phyloP scores from a whole-genome alignment of 2,797 vertebrate genomes.

The Zalophus californianus region DNA sequence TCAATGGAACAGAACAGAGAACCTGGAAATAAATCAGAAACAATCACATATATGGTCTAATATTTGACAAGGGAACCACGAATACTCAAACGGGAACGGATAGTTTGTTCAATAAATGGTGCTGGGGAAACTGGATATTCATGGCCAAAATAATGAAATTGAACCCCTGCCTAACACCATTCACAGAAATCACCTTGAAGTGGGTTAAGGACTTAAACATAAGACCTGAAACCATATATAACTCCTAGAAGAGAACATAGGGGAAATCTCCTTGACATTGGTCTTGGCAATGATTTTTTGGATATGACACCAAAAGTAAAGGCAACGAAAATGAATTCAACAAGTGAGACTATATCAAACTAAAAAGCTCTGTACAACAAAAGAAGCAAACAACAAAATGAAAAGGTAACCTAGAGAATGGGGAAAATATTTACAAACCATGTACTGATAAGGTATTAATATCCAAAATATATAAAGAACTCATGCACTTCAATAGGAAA shows the following conservation, averaged over 20 bases:
- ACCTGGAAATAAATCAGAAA: neutral
- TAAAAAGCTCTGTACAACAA: neutral
- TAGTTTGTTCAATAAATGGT: neutral
- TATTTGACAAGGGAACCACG: neutral
- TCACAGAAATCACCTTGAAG: neutral
- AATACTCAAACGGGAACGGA: neutral
- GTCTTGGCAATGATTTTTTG: neutral
- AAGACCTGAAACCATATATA: neutral
- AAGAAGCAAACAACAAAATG: neutral
- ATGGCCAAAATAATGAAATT: neutral
- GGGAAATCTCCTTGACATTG: neutral
- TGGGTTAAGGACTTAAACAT: neutral
- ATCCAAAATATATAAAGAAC: neutral
- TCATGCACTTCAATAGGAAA: neutral
- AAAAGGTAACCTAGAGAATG: neutral
- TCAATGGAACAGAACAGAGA: neutral
- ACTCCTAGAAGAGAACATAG: neutral
- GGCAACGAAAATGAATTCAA: neutral
- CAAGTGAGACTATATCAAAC: neutral
- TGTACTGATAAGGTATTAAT: neutral
- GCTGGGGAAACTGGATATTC: neutral
- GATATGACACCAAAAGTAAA: neutral
- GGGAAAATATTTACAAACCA: neutral
- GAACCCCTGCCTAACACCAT: neutral
- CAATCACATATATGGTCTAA: neutral